Percentiles rank a stretch among this genome's conserved stretches.
Evolutionary conservation across 1,140 invertebrate genomes (phyloP).

Genomic region (Drosophila sturtevanti): DNA sequence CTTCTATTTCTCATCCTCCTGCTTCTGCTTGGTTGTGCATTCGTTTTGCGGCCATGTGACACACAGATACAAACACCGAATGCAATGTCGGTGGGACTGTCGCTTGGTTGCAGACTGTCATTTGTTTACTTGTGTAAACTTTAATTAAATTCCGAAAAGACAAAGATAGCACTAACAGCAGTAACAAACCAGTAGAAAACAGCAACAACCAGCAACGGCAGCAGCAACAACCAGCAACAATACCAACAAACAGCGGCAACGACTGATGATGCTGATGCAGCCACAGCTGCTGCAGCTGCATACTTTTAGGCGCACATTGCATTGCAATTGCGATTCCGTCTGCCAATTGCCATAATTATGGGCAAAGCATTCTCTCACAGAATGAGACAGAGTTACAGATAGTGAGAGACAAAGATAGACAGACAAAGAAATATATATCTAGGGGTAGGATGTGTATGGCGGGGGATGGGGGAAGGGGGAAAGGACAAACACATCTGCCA

Average conservation of each 20-base stretch:
- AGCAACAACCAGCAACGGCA: conserved; percentile 14
- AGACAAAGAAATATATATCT: not conserved
- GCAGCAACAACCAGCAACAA: conserved; percentile 30
- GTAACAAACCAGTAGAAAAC: not conserved
- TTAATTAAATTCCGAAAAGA: conserved; percentile 80
- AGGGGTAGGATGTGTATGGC: not conserved
- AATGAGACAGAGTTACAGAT: not conserved
- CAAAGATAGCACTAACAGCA: conserved; percentile 48
- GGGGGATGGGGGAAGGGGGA: not conserved
- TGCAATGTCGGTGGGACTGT: conserved; percentile 65
- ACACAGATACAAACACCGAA: conserved; percentile 26
- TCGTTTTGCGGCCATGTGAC: conserved; percentile 66
- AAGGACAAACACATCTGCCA: conserved; percentile 24
- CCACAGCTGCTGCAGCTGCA: conserved; percentile 51
- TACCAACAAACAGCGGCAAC: conserved; percentile 28
- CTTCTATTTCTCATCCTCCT: not conserved
- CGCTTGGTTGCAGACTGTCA: conserved; percentile 77
- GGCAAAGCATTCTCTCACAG: conserved; percentile 19
- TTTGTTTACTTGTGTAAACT: conserved; percentile 80
- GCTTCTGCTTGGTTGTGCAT: conserved; percentile 32
- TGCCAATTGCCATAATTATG: conserved; percentile 77
- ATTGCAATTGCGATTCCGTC: conserved; percentile 40
- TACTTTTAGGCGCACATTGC: conserved; percentile 66
- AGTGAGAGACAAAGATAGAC: not conserved
- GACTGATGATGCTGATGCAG: conserved; percentile 57